Evolutionary conservation across 2,888 invertebrate genomes (phyloP).

Genomic region (Coecobrya sp.): DNA sequence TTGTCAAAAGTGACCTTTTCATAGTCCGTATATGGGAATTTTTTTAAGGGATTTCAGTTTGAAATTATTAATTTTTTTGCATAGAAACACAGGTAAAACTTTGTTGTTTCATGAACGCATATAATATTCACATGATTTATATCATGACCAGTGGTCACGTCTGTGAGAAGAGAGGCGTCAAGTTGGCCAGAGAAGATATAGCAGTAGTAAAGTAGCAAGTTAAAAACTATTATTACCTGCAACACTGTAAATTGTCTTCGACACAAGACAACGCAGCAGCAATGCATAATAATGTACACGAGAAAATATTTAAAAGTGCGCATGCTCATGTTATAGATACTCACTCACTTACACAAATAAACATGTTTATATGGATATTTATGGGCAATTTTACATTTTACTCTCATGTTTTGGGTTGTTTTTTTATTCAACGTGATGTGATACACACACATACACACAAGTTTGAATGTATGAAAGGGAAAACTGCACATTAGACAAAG

Average conservation of each 20-base stretch:
- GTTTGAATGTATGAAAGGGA: slow-evolving; percentile 32
- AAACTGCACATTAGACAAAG: neutral
- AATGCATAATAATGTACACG: too few species aligned
- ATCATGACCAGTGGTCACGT: slow-evolving; percentile 49
- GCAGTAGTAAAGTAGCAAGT: neutral
- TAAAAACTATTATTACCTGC: neutral
- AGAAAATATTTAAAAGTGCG: neutral
- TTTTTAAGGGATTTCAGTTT: neutral
- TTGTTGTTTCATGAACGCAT: neutral
- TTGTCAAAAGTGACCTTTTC: neutral
- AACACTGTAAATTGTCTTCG: slow-evolving; percentile 34
- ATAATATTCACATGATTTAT: slow-evolving; percentile 23
- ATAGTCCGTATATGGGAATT: slow-evolving; percentile 11
- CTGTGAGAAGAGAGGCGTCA: slow-evolving; percentile 34
- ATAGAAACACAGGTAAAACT: neutral
- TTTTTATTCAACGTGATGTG: neutral
- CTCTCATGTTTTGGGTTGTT: slow-evolving; percentile 34
- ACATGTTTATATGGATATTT: slow-evolving; percentile 39
- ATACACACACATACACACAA: too few species aligned
- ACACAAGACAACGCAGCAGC: neutral
- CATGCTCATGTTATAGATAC: neutral
- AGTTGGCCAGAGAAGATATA: slow-evolving; percentile 10
- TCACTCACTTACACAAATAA: slow-evolving; percentile 15
- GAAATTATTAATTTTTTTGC: neutral
- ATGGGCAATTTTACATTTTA: slow-evolving; percentile 37